Evolutionary conservation across 2,888 invertebrate genomes (phyloP).

Genomic region (Allygus modestus): DNA sequence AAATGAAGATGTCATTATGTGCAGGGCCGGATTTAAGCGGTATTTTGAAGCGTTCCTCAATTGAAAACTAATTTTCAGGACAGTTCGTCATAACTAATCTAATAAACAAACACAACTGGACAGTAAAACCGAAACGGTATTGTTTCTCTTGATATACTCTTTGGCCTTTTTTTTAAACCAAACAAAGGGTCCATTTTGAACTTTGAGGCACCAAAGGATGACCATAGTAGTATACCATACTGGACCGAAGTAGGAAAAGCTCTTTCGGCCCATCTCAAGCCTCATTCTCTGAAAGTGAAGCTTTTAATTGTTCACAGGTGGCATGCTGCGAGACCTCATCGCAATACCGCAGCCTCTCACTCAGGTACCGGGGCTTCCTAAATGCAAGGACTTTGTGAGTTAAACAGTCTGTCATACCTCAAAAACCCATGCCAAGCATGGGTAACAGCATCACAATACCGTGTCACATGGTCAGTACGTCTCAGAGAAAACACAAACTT

Average conservation of each 20-base stretch:
- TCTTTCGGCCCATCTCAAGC: constrained; percentile 11
- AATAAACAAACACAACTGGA: too few species aligned
- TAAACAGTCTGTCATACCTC: not conserved
- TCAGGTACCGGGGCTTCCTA: constrained; percentile 6
- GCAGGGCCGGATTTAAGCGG: too few species aligned
- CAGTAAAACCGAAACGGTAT: too few species aligned
- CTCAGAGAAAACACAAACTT: not conserved
- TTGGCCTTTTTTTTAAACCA: too few species aligned
- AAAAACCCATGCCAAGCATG: constrained; percentile 10
- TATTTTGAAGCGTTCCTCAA: too few species aligned
- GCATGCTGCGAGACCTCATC: constrained; percentile 21
- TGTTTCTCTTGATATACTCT: too few species aligned
- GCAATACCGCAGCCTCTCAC: constrained; percentile 17
- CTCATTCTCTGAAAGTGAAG: constrained; percentile 15
- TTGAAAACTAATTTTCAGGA: too few species aligned
- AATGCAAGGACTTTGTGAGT: constrained; percentile 10
- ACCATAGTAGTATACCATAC: not conserved
- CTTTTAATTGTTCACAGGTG: not conserved
- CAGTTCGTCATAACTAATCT: too few species aligned
- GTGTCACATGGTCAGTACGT: not conserved
- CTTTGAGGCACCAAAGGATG: too few species aligned
- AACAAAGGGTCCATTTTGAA: too few species aligned
- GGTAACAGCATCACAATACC: constrained; percentile 21
- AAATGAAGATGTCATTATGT: too few species aligned
- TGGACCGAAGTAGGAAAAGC: constrained; percentile 7